These are phyloP conservation scores for Numenius arquata DNA, from an alignment of 2,113 vertebrate genomes.

Conservation along the genomic window DNA sequence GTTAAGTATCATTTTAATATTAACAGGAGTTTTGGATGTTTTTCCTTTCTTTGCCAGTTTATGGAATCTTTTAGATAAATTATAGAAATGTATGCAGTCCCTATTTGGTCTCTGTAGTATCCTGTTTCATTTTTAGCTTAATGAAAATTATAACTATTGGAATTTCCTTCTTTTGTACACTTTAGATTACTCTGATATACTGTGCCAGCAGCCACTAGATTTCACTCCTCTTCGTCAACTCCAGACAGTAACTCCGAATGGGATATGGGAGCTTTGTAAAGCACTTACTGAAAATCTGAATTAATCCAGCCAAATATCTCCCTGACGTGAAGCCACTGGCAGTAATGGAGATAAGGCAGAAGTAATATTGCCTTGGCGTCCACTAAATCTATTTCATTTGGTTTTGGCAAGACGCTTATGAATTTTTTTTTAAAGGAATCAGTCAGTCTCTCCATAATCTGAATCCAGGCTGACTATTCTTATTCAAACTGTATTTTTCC, in stretches of 20 bases:
- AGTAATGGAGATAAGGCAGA: background rate
- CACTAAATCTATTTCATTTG: background rate
- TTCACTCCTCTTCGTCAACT: background rate
- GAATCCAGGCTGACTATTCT: background rate
- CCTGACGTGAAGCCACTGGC: background rate
- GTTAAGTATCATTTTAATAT: background rate
- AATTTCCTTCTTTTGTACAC: background rate
- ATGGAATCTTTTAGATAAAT: background rate
- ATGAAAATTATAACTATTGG: background rate
- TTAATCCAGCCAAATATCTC: background rate
- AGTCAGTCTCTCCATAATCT: background rate
- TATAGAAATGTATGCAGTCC: background rate
- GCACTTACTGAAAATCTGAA: background rate
- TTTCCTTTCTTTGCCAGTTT: background rate
- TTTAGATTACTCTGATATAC: background rate
- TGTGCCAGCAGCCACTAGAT: background rate
- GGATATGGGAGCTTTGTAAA: background rate
- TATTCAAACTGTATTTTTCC: background rate
- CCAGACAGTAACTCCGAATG: background rate
- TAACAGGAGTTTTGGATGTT: background rate
- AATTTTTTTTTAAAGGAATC: background rate
- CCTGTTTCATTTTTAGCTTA: background rate
- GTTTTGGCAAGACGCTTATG: background rate
- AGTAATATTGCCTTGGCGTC: background rate
- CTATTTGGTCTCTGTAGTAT: background rate